Percentiles rank a stretch among this genome's conserved stretches.
Evolutionary conservation across 1,140 invertebrate species (phyloP).

Genomic region (Calliopsis andreniformis): DNA sequence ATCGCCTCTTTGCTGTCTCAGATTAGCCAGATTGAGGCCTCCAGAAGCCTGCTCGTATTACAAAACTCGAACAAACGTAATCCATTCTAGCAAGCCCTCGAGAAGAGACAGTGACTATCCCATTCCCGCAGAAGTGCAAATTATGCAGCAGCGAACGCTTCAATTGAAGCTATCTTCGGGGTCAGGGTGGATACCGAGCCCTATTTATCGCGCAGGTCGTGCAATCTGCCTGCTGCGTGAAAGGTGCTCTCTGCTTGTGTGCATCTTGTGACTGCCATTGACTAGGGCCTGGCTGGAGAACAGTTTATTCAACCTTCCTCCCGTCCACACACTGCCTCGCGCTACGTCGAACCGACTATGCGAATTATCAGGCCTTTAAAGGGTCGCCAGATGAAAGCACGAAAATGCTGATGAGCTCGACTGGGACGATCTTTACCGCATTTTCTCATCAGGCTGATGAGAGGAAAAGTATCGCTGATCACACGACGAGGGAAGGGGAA

Average conservation of each 20-base stretch:
- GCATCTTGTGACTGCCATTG: conserved; percentile 28
- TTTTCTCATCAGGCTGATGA: conserved; percentile 3
- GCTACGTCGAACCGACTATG: too few species aligned
- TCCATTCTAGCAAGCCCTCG: conserved; percentile 15
- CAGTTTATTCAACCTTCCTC: conserved; percentile 31
- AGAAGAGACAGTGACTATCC: not conserved
- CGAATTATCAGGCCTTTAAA: too few species aligned
- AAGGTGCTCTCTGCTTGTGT: conserved; percentile 28
- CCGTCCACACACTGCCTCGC: not conserved
- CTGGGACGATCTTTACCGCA: not conserved
- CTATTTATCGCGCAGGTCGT: conserved; percentile 26
- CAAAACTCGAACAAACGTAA: conserved; percentile 17
- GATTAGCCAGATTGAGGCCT: not conserved
- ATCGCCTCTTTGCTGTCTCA: not conserved
- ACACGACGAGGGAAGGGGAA: not conserved
- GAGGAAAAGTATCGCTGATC: not conserved
- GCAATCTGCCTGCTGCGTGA: conserved; percentile 25
- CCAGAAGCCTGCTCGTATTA: not conserved
- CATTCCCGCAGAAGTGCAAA: not conserved
- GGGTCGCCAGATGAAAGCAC: too few species aligned
- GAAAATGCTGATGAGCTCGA: too few species aligned
- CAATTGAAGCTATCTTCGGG: conserved; percentile 35
- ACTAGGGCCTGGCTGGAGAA: conserved; percentile 12
- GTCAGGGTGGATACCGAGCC: not conserved
- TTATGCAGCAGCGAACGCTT: conserved; percentile 19